Evolutionary conservation across 2,113 vertebrate species (phyloP), one percentile per base, ranked within the genome.

Genomic region (Callionymus lyra): DNA sequence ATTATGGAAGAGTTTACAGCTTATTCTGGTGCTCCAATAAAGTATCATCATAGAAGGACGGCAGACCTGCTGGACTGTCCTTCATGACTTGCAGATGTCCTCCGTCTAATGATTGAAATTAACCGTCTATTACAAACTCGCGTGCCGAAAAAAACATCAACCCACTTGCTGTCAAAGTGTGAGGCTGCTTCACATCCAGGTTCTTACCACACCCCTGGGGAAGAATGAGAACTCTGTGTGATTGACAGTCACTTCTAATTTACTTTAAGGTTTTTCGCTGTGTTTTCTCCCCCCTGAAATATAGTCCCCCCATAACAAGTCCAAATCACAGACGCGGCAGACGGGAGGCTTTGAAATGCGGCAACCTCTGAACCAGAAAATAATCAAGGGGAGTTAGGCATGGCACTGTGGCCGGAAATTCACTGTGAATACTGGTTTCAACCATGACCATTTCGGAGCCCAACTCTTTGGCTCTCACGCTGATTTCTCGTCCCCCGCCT

Each of bases 311-410:
- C 58, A 63, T 49, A 61, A 73, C 57, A 32, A 74, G 68, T 44
- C 55, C 14, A 38, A 72, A 63, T 56, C 56, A 56, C 59, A 74
- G 74, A 65, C 53, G 13, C 47, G 57, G 64, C 57, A 70, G 65
- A 66, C 58, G 40, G 41, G 34, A 60, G 45, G 51, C 75, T 75
- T 77, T 80, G 77, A 76, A 79, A 76, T 63, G 55, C 45, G 39
- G 61, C 64, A 79, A 63, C 53, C 68, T 45, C 60, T 74, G 69
- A 77, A 76, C 76, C 67, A 73, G 76, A 80, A 76, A 77, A 79
- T 76, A 80, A 81, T 81, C 78, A 80, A 51, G 74, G 60, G 59
- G 75, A 72, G 71, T 81, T 76, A 72, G 70, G 62, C 72, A 80
- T 65, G 72, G 66, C 72, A 70, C 68, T 46, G 61, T 1, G 60